phyloP scores from a whole-genome alignment of 2,797 vertebrate species.

The Gastrophryne carolinensis region DNA sequence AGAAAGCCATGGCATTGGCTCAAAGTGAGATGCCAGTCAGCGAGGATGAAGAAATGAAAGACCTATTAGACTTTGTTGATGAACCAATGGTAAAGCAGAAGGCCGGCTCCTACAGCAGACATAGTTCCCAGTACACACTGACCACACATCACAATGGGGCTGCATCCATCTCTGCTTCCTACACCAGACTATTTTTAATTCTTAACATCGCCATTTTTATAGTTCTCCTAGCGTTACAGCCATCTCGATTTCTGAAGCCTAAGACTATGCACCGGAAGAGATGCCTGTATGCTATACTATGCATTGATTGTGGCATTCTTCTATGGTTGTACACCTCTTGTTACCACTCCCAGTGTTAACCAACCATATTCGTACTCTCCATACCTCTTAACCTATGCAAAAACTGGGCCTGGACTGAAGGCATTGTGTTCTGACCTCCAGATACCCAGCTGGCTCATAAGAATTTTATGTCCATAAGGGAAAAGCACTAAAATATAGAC shows the following conservation, averaged over 20 bases:
- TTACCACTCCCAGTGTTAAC: slow-evolving; percentile 87
- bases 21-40: slow-evolving; percentile 86
- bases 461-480: slow-evolving; percentile 8
- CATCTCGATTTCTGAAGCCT: slow-evolving; percentile 85
- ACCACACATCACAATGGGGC: slow-evolving; percentile 69
- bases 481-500: background rate
- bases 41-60: slow-evolving; percentile 82
- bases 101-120: slow-evolving; percentile 67
- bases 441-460: background rate
- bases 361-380: too few species aligned
- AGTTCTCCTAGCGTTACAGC: slow-evolving; percentile 83
- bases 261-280: slow-evolving; percentile 86
- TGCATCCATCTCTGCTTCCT: slow-evolving; percentile 75
- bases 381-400: background rate
- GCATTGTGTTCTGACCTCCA: background rate
- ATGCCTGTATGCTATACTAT: slow-evolving; percentile 87
- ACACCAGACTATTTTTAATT: slow-evolving; percentile 89
- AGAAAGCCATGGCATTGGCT: slow-evolving; percentile 79
- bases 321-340: slow-evolving; percentile 93
- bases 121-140: slow-evolving; percentile 74
- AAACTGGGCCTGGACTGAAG: background rate
- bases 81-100: slow-evolving; percentile 72
- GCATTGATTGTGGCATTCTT: slow-evolving; percentile 89
- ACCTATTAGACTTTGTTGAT: slow-evolving; percentile 87
- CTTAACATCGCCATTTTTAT: slow-evolving; percentile 94